phyloP scores from a whole-genome alignment of 2,888 invertebrate genomes.

The Harpalus rufipes region DNA sequence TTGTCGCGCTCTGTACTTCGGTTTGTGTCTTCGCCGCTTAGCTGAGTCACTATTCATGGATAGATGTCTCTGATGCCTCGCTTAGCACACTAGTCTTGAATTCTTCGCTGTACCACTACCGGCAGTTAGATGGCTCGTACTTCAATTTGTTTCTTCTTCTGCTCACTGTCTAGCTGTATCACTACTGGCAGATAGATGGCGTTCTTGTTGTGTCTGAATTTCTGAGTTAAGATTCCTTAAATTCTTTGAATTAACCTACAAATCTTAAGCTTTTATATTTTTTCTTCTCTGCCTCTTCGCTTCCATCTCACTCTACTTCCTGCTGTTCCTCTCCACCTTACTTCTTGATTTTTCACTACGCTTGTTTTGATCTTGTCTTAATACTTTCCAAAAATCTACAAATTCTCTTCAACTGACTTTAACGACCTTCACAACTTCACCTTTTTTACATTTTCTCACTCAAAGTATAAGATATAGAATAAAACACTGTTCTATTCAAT shows the following conservation, averaged over 20 bases:
- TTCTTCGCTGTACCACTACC: too few relatives aligned
- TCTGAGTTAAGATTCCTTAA: background rate
- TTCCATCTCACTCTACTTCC: background rate
- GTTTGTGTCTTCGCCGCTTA: too few relatives aligned
- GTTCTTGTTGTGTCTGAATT: background rate
- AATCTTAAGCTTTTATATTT: background rate
- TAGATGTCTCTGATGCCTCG: too few relatives aligned
- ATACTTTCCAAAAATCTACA: conserved; percentile 8
- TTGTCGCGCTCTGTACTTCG: too few relatives aligned
- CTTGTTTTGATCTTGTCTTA: background rate
- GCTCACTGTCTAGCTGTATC: background rate
- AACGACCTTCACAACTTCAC: background rate
- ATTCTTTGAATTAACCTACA: background rate
- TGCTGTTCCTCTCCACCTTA: background rate
- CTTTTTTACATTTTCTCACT: too few relatives aligned
- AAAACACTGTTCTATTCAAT: too few relatives aligned
- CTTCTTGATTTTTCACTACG: conserved; percentile 1
- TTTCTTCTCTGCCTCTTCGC: background rate
- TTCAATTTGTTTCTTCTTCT: background rate
- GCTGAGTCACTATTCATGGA: too few relatives aligned
- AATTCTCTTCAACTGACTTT: background rate
- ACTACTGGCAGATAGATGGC: background rate
- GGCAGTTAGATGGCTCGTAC: too few relatives aligned
- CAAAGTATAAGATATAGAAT: too few relatives aligned
- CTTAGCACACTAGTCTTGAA: too few relatives aligned